Evolutionary conservation across 2,797 vertebrate genomes (phyloP), one percentile per base, ranked within the genome.

Genomic region (Cirrhinus mrigala): DNA sequence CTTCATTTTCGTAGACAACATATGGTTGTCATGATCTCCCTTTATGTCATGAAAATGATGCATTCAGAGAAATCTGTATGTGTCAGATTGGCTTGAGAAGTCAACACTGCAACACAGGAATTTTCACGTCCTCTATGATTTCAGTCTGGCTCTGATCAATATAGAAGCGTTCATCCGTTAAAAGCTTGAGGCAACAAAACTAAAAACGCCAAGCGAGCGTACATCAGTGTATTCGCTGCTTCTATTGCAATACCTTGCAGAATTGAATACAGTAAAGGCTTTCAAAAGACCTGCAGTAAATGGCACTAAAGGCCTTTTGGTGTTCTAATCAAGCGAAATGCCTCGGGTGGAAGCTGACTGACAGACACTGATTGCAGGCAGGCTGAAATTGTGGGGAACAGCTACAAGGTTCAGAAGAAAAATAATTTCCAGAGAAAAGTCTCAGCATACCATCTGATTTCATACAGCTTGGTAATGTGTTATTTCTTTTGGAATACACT

Each of bases 351-450:
- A 82, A 48, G 69, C 56, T 52, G 71, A 75, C 46, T 75, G 81
- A 75, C 44, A 75, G 40, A 83, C 50, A 62, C 58, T 83, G 81
- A 83, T 83, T 83, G 46, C 81, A 66, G 29, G 33, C 37, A 18
- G 44, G 37, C 27, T 74, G 44, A 75, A 83, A 75, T 66, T 83
- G 56, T 64, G 56, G 12, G 56, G 44, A 74, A 62, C 40, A 60
- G n/a, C 27, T 33, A 46, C n/a, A 52, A 75, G 71, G 70, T 75
- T n/a, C 14, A 83, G 27, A 75, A 27, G 20, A 24, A 10, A 16
- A 29, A 74, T 29, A 48, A 69, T 18, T 7, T 81, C 3, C 48
- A n/a, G 12, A 20, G 12, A 27, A 10, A 16, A 37, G 14, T 82
- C 56, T 62, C 60, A 64, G 10, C 50, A 14, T 64, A 52, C 20